Evolutionary conservation across 1,140 invertebrate genomes (phyloP), one percentile per base, ranked within the genome.

Genomic region (Aphaenogaster ashmeadi): DNA sequence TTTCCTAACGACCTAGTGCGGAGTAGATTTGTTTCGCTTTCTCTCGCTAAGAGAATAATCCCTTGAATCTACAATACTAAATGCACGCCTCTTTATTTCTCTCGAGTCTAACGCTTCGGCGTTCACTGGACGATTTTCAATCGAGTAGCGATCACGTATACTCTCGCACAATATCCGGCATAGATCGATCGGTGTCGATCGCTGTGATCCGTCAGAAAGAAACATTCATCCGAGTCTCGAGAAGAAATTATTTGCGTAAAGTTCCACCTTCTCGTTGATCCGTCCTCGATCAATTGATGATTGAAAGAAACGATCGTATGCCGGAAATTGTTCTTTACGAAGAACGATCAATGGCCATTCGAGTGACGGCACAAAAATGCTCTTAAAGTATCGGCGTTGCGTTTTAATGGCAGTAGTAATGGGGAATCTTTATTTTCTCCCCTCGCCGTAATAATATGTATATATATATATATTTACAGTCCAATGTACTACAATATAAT

Each of bases 391-490:
- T 56, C 85, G 90, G 79, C 72, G 60, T 88, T 74, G 87, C 87
- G 74, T 88, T 67, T 79, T 90, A 91, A 90, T 89, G 90, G 91
- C 90, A 91, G 88, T 91, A 91, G 84, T 83, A 84, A 75, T 75
- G 69, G 78, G 90, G 71, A 91, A 91, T 64, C 56, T 33, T 90
- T 78, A 86, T 60, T 78, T 27, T 50, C 5, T 69, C 13, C 66
- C 41, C 64, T 83, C 86, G 60, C 15, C 44, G 80, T 91, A 89
- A 69, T 60, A 87, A 84, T 84, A 21, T 69, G 3, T 74, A 74
- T 67, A 33, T 47, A 58, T 60, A 72, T 74, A 38, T 47, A 64
- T 91, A 91, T 91, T 84, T 91, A 91, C 89, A 91, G 60, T 90
- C 33, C 47, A 86, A 88, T 62, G 33, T 36, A 33, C 38, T 71